Evolutionary conservation across 2,113 vertebrate species (phyloP).

Genomic region (Calidris pygmaea): DNA sequence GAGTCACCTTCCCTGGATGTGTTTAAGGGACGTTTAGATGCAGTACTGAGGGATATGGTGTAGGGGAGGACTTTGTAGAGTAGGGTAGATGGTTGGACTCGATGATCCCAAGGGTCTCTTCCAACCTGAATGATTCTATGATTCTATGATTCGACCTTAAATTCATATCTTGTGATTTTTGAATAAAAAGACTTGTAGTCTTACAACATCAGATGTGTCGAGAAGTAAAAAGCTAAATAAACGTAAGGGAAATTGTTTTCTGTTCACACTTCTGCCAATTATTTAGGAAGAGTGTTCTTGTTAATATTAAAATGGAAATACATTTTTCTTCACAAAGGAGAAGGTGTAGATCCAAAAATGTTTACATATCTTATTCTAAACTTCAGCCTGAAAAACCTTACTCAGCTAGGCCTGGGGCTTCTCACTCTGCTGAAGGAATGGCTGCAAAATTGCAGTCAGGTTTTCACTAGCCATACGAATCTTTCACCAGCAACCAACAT

Average conservation of each 20-base stretch:
- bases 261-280: not conserved
- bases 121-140: too few species aligned
- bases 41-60: too few species aligned
- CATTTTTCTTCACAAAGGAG: not conserved
- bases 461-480: not conserved
- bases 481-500: not conserved
- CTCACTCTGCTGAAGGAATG: not conserved
- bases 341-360: not conserved
- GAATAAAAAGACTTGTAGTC: not conserved
- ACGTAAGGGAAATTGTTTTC: not conserved
- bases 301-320: not conserved
- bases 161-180: not conserved
- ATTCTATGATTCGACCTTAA: too few species aligned
- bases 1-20: too few species aligned
- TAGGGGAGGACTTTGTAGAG: too few species aligned
- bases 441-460: not conserved
- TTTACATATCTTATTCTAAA: not conserved
- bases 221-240: not conserved
- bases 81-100: too few species aligned
- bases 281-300: not conserved
- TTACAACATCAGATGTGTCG: not conserved
- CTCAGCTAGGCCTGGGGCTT: not conserved
- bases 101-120: too few species aligned
- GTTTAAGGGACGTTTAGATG: too few species aligned
- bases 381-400: not conserved